Conservation (phyloP, 35 echinoderm and acorn worm genomes). For the Holothuria glaberrima region DNA sequence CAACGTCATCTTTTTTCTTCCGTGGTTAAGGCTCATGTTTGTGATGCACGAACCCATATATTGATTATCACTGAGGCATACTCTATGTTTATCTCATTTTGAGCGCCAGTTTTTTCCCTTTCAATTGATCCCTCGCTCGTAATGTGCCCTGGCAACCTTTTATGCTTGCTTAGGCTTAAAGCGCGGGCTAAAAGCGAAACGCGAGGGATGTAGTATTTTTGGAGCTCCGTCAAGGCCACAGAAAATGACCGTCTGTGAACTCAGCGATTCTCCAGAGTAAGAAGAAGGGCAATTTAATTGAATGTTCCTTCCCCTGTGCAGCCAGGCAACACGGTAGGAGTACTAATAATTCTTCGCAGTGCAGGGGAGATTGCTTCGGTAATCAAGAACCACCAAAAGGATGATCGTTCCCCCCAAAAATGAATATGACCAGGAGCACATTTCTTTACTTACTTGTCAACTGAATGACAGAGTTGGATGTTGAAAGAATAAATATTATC, state of each 20-base stretch:
- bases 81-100: conserved; percentile 53
- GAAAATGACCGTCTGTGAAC: conserved; percentile 37
- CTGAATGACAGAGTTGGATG: conserved; percentile 45
- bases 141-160: conserved; percentile 55
- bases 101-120: conserved; percentile 40
- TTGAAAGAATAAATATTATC: conserved; percentile 54
- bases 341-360: conserved; percentile 33
- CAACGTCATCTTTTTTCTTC: conserved; percentile 40
- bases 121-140: conserved; percentile 55
- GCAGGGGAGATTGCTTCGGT: conserved; percentile 26
- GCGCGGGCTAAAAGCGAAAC: conserved; percentile 53
- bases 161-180: conserved; percentile 53
- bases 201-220: conserved; percentile 46
- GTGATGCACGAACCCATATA: conserved; percentile 48
- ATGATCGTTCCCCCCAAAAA: conserved; percentile 50
- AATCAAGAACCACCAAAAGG: conserved; percentile 29
- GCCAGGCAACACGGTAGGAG: conserved; percentile 39
- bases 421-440: conserved; percentile 43
- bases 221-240: conserved; percentile 43
- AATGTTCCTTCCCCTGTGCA: conserved; percentile 29
- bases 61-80: conserved; percentile 54
- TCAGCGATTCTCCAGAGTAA: conserved; percentile 16
- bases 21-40: conserved; percentile 45
- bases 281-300: conserved; percentile 50
- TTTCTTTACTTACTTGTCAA: conserved; percentile 47